phyloP scores from a whole-genome alignment of 1,140 invertebrate species.

The Brachionus paranguensis region DNA sequence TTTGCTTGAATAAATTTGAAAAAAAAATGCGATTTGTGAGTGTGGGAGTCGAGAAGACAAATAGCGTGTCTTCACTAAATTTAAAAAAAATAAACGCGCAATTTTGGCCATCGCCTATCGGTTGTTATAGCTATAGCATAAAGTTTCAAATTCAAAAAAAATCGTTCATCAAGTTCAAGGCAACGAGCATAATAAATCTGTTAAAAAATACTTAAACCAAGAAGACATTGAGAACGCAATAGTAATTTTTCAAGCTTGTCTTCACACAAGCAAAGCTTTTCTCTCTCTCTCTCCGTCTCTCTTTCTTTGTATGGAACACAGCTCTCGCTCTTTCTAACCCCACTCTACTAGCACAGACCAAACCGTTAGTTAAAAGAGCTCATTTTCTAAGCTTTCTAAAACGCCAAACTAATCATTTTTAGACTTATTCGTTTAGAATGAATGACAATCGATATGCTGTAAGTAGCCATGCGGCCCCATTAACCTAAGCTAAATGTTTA shows the following conservation, averaged over 20 bases:
- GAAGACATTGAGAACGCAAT: background rate
- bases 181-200: conserved; percentile 4
- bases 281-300: background rate
- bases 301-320: background rate
- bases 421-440: background rate
- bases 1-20: too few species aligned
- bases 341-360: background rate
- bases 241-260: background rate
- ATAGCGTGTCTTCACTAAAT: background rate
- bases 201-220: background rate
- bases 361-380: background rate
- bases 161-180: background rate
- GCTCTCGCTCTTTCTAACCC: background rate
- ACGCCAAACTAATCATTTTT: background rate
- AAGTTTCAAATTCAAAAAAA: conserved; percentile 1
- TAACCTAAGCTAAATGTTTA: background rate
- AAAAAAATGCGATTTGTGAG: background rate
- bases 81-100: background rate
- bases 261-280: background rate
- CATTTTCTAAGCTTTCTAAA: background rate
- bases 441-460: conserved; percentile 25
- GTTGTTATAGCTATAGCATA: conserved; percentile 23
- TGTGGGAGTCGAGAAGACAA: background rate
- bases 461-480: background rate
- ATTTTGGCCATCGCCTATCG: background rate